Conservation (phyloP, 2,888 invertebrate genomes). For the Archaeoteleia sp. region DNA sequence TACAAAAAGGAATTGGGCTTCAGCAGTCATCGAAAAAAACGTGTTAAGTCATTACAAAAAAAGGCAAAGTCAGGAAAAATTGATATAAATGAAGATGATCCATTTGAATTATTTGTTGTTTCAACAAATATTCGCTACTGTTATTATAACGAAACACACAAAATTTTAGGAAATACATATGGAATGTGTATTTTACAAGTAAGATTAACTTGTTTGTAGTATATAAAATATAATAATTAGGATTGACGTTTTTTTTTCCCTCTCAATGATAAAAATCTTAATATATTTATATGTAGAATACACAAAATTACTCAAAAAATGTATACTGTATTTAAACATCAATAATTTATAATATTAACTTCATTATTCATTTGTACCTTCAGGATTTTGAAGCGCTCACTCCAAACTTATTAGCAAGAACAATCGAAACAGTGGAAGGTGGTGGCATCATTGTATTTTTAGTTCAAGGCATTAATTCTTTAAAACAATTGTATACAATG, state of each 20-base stretch:
- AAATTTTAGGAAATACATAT: too few species aligned
- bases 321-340: too few species aligned
- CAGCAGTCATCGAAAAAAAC: conserved; percentile 90
- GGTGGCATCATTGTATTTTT: conserved; percentile 95
- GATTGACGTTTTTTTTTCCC: conserved; percentile 4
- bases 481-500: too few species aligned
- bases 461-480: too few species aligned
- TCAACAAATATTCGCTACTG: conserved; percentile 98
- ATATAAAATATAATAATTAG: neutral
- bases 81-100: conserved; percentile 94
- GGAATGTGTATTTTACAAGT: conserved; percentile 95
- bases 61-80: conserved; percentile 92
- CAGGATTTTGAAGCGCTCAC: conserved; percentile 98
- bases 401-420: conserved; percentile 96
- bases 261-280: conserved; percentile 2
- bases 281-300: neutral
- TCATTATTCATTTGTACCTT: conserved; percentile 55
- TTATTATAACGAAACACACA: conserved; percentile 98
- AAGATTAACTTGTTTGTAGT: conserved; percentile 35
- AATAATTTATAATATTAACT: too few species aligned
- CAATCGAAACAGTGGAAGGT: conserved; percentile 98
- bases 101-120: conserved; percentile 96
- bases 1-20: conserved; percentile 88
- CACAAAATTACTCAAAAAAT: conserved; percentile 6
- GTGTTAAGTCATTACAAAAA: conserved; percentile 87